Evolutionary conservation across 2,113 vertebrate genomes (phyloP).

Genomic region (Sisor rabdophorus): DNA sequence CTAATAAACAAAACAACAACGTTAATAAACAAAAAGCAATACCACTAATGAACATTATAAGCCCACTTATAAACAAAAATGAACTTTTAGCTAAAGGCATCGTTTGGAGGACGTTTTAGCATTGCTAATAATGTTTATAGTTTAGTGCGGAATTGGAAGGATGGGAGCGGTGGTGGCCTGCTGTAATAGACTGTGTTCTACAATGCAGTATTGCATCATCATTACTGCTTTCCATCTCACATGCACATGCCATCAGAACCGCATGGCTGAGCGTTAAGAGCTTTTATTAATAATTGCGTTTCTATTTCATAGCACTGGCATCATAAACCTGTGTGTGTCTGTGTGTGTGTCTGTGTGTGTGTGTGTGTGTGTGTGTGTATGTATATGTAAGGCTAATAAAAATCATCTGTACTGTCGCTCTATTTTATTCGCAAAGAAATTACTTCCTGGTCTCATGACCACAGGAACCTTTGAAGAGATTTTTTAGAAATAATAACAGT

Average conservation of each 20-base stretch:
- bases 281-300: conserved; percentile 46
- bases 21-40: too few relatives aligned
- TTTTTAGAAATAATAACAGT: too few relatives aligned
- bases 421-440: neutral
- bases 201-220: conserved; percentile 20
- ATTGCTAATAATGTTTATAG: neutral
- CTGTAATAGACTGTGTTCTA: conserved; percentile 33
- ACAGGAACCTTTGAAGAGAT: neutral
- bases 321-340: conserved; percentile 12
- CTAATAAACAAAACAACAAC: too few relatives aligned
- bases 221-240: neutral
- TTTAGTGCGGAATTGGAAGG: neutral
- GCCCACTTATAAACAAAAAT: too few relatives aligned
- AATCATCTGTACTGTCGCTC: neutral
- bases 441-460: neutral
- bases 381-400: conserved; percentile 8
- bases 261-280: conserved; percentile 31
- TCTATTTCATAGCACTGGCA: conserved; percentile 24
- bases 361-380: conserved; percentile 17
- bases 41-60: too few relatives aligned
- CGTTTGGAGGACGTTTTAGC: too few relatives aligned
- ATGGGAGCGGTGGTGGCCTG: neutral
- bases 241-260: conserved; percentile 6
- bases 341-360: conserved; percentile 23
- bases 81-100: too few relatives aligned